These are phyloP conservation scores for Scotopteryx bipunctaria DNA, from an alignment of 2,888 invertebrate genomes.

Conservation along the genomic window DNA sequence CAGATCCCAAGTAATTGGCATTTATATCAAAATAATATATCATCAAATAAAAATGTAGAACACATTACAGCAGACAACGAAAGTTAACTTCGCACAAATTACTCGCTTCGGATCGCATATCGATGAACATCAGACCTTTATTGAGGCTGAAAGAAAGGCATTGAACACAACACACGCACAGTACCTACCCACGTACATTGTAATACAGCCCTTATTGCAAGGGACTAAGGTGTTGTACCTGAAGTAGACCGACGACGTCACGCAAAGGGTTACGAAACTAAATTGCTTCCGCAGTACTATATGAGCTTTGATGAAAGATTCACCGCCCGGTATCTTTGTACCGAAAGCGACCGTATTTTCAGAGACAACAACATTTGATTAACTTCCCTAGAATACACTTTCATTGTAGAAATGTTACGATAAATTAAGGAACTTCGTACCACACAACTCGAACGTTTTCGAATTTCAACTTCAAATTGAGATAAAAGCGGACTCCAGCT, in stretches of 20 bases:
- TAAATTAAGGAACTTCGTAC: neutral
- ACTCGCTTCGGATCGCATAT: constrained; percentile 32
- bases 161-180: constrained; percentile 38
- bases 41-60: constrained; percentile 6
- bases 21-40: neutral
- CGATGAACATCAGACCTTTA: constrained; percentile 40
- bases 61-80: constrained; percentile 21
- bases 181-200: constrained; percentile 15
- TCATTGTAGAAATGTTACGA: neutral
- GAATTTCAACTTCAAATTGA: constrained; percentile 6
- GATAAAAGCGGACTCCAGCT: constrained; percentile 8
- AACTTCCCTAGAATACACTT: constrained; percentile 8
- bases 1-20: too few species aligned
- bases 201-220: constrained; percentile 32
- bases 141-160: constrained; percentile 43
- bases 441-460: neutral
- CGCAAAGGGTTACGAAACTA: constrained; percentile 55
- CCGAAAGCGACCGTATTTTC: constrained; percentile 38
- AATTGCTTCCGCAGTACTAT: constrained; percentile 56
- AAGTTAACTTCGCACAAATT: constrained; percentile 34
- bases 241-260: constrained; percentile 40
- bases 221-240: constrained; percentile 31
- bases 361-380: constrained; percentile 33
- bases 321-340: constrained; percentile 38
- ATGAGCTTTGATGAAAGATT: constrained; percentile 51